A percentile compares a stretch with the other conserved stretches of the same genome.
Conservation (phyloP, 2,797 vertebrate genomes). For the Gephyroberyx darwinii region DNA sequence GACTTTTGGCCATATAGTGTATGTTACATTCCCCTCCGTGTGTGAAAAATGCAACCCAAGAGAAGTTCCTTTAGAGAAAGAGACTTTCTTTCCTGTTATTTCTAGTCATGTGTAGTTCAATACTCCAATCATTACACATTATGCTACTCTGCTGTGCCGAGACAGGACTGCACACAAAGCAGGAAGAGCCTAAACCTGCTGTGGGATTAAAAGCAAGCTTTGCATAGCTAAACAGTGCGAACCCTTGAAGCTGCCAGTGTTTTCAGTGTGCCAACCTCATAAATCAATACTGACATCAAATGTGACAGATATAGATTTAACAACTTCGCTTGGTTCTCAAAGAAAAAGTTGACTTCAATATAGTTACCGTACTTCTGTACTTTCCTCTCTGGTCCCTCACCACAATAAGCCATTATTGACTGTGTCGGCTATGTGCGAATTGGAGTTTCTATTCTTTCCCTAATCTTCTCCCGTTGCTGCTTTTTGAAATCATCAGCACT, state of each 20-base stretch:
- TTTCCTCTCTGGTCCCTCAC: constrained; percentile 43
- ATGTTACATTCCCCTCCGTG: constrained; percentile 33
- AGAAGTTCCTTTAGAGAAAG: constrained; percentile 40
- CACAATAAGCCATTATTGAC: constrained; percentile 54
- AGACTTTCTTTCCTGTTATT: constrained; percentile 72
- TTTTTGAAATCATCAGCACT: constrained; percentile 69
- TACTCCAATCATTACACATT: constrained; percentile 78
- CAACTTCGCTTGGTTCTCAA: constrained; percentile 56
- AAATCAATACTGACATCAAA: constrained; percentile 81
- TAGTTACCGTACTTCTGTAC: constrained; percentile 51
- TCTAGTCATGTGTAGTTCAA: constrained; percentile 75
- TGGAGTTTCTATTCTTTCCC: constrained; percentile 55
- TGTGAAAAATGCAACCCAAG: constrained; percentile 51
- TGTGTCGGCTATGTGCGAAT: constrained; percentile 50
- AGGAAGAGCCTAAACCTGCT: constrained; percentile 75
- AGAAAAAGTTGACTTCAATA: constrained; percentile 66
- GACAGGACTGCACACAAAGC: constrained; percentile 76
- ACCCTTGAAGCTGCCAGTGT: constrained; percentile 73
- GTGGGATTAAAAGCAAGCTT: constrained; percentile 80
- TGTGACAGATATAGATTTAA: constrained; percentile 78
- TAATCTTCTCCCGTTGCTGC: constrained; percentile 49
- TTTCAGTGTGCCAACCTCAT: constrained; percentile 68
- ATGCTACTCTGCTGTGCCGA: constrained; percentile 67
- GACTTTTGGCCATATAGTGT: background rate
- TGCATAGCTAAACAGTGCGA: constrained; percentile 80